A percentile compares a stretch with the other conserved stretches of the same genome.
phyloP scores from a whole-genome alignment of 1,140 invertebrate species.

The Leucophenga varia region DNA sequence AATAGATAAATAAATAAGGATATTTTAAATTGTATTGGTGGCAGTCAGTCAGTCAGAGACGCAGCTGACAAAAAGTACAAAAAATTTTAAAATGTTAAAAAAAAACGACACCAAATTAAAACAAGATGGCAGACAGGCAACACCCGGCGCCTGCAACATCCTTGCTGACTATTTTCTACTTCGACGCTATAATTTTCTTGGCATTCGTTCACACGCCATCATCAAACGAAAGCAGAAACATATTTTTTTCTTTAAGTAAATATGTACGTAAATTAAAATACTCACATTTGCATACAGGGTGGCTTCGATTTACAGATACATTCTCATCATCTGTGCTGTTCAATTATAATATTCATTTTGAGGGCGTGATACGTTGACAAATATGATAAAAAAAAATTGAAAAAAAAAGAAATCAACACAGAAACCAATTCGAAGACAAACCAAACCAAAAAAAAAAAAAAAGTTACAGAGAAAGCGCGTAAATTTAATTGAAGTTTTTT shows the following conservation, averaged over 20 bases:
- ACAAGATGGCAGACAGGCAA: slow-evolving; percentile 29
- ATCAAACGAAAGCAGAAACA: slow-evolving; percentile 21
- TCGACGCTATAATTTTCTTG: slow-evolving; percentile 40
- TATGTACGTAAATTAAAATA: slow-evolving; percentile 54
- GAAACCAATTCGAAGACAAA: too few relatives aligned
- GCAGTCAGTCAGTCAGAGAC: slow-evolving; percentile 22
- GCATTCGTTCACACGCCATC: slow-evolving; percentile 52
- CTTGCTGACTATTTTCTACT: background rate
- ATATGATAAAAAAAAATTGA: background rate
- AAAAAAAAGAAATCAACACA: background rate
- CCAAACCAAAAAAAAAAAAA: too few relatives aligned
- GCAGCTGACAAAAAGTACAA: slow-evolving; percentile 52
- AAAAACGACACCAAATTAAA: slow-evolving; percentile 16
- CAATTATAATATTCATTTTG: slow-evolving; percentile 47
- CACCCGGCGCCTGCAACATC: background rate
- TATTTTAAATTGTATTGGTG: too few relatives aligned
- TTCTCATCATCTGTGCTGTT: too few relatives aligned
- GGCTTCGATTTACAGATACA: too few relatives aligned
- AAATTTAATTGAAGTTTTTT: too few relatives aligned
- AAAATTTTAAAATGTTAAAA: slow-evolving; percentile 18
- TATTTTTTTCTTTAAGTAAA: slow-evolving; percentile 40
- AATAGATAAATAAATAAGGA: too few relatives aligned
- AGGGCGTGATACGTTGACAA: slow-evolving; percentile 20
- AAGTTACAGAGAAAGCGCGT: too few relatives aligned
- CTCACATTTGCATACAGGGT: slow-evolving; percentile 42